Base-by-base conservation (phyloP, 2,113 vertebrate species). In the Vanacampus margaritifer region DNA sequence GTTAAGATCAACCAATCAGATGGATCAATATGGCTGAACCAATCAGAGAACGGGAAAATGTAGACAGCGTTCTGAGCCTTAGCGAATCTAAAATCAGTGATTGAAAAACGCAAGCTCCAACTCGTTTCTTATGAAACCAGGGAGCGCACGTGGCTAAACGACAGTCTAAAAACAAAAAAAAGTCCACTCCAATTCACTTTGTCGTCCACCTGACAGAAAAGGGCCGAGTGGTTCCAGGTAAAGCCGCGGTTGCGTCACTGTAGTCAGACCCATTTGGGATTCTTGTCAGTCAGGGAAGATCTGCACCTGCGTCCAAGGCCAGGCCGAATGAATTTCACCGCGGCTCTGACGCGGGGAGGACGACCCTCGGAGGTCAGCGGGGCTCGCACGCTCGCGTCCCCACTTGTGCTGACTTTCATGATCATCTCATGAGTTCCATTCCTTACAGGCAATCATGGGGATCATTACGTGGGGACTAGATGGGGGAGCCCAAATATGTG, bases 221-320 rank as follows among this genome's bases (percentile, higher is more conserved):
- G 21, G 21, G 60, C 60, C 59, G 3, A 67, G 72, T 76, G 82
- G 81, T 79, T 79, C 26, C 65, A 82, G 75, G 74, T 78, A 68
- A 78, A 68, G 65, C 75, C 77, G 87, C 75, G 67, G 78, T 28
- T 69, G 72, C 54, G 75, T 84, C 72, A 82, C 53, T 69, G 82
- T 66, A 64, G 79, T 88, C 86, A 71, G 68, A 37, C 76, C 67
- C 61, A 71, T 85, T 88, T 71, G 53, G 50, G 12, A 19, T 67
- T 69, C 43, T 75, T 12, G 2, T 79, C 84, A 76, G 60, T 80
- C 56, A 64, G 53, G 62, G 28, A 28, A 41, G 45, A 65, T 64
- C 58, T 72, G 73, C 83, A 87, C 83, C 85, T 84, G 84, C 41
- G 17, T 36, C 21, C 19, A 32, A 32, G 28, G 28, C 28, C 28